Base-by-base conservation (phyloP, 2,888 invertebrate species). In the Zeuzera pyrina region DNA sequence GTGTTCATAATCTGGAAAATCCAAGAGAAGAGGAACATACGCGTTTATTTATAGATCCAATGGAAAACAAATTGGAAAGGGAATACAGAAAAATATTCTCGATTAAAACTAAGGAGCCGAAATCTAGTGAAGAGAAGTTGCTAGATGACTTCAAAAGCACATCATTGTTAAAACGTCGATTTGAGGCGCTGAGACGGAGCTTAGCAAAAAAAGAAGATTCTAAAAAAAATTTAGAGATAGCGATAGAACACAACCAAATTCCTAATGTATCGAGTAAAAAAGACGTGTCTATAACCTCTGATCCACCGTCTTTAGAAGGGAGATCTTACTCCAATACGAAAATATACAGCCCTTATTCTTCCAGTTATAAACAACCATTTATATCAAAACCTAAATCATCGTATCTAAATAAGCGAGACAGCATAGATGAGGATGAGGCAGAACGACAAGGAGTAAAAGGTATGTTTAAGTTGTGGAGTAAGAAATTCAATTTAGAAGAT, bases 381-480 rank as follows among this genome's bases (percentile, higher is more conserved):
- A n/a, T n/a, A n/a, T n/a, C n/a, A n/a, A n/a, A n/a, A n/a, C 8
- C 12, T 2, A 3, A 12, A 25, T 12, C 12, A 12, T 12, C 25
- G 12, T 4, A 10, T 12, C 8, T 12, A 11, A 12, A 3, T 8
- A 34, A 40, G 39, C 40, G n/a, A 52, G 42, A 12, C 8, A 35
- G 1, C 47, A 41, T 38, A 3, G 51, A 45, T 24, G 42, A 51
- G 11, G 43, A 53, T 0, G 63, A 64, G 3, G 57, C 52, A 30
- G 66, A 68, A 13, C 42, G 42, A 10, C 65, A 67, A 41, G 60
- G 62, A 2, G 72, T 66, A 2, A 65, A 64, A 49, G 67, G 63
- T 2, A 76, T 73, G 73, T 76, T 77, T 34, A 72, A 71, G 37
- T 39, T 73, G 21, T 76, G 74, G 76, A 67, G 71, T 0, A 70